Percentiles rank a stretch among this genome's conserved stretches.
Evolutionary conservation across 2,888 invertebrate species (phyloP).

Genomic region (Caenorhabditis imperialis): DNA sequence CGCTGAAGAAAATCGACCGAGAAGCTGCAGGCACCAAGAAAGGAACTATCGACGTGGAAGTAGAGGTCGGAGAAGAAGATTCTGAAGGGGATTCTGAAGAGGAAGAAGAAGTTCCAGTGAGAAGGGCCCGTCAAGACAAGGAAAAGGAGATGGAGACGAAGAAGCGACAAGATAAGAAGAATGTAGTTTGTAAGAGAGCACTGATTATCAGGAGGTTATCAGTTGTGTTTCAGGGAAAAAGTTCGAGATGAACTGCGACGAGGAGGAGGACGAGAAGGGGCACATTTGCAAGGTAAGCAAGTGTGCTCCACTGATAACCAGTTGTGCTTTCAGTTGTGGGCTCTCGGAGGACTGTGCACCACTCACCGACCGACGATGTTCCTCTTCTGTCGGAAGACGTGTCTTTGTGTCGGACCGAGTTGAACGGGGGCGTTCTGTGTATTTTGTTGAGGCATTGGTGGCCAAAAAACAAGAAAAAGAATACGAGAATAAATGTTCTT

Average conservation of each 20-base stretch:
- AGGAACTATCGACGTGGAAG: slow-evolving; percentile 47
- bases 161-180: slow-evolving; percentile 2
- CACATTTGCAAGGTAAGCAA: slow-evolving; percentile 54
- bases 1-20: slow-evolving; percentile 30
- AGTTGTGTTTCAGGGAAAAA: slow-evolving; percentile 64
- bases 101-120: slow-evolving; percentile 13
- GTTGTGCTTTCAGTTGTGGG: slow-evolving; percentile 61
- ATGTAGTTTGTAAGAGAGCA: slow-evolving; percentile 24
- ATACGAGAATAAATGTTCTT: too few relatives aligned
- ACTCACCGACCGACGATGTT: slow-evolving; percentile 69
- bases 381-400: slow-evolving; percentile 73
- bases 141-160: not conserved
- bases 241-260: slow-evolving; percentile 66
- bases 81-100: slow-evolving; percentile 20
- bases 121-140: slow-evolving; percentile 23
- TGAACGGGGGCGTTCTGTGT: slow-evolving; percentile 21
- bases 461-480: too few relatives aligned
- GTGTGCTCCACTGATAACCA: not conserved
- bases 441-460: too few relatives aligned
- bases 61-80: slow-evolving; percentile 39
- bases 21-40: slow-evolving; percentile 23
- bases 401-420: slow-evolving; percentile 69
- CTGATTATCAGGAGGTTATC: not conserved
- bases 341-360: slow-evolving; percentile 65
- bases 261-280: slow-evolving; percentile 68